Conservation (phyloP, 1,140 invertebrate species). For the Arctopsyche grandis region DNA sequence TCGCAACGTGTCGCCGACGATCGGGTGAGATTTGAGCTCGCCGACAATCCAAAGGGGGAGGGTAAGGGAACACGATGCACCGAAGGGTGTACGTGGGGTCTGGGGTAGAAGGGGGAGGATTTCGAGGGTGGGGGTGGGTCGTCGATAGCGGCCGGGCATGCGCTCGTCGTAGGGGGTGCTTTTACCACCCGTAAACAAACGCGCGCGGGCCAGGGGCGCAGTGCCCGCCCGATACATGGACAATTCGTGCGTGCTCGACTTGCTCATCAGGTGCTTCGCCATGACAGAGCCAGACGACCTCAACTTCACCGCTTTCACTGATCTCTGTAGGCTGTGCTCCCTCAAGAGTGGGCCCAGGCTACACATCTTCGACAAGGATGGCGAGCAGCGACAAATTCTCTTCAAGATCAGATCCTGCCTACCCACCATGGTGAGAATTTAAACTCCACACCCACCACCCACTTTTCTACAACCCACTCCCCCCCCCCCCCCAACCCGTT, state of each 20-base stretch:
- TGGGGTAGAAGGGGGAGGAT: neutral
- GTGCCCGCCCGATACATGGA: constrained; percentile 58
- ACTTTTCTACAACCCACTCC: no score
- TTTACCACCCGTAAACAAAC: constrained; percentile 45
- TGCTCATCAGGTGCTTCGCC: constrained; percentile 68
- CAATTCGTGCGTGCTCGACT: constrained; percentile 68
- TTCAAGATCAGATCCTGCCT: constrained; percentile 75
- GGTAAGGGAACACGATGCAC: neutral
- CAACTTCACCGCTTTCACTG: constrained; percentile 72
- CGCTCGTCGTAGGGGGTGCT: constrained; percentile 19
- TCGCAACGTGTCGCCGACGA: neutral
- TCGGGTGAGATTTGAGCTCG: neutral
- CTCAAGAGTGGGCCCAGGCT: constrained; percentile 72
- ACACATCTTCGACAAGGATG: constrained; percentile 76
- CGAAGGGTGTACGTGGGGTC: neutral
- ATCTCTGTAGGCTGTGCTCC: constrained; percentile 75
- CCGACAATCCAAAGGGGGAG: neutral
- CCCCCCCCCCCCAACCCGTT: neutral
- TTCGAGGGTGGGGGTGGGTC: neutral
- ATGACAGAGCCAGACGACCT: constrained; percentile 75
- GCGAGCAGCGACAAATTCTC: constrained; percentile 74
- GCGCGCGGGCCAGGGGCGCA: constrained; percentile 23
- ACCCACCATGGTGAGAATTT: constrained; percentile 65
- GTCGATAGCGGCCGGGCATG: constrained; percentile 34
- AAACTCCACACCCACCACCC: no score